Evolutionary conservation across 2,113 vertebrate genomes (phyloP).

Genomic region (Baryphthengus martii): DNA sequence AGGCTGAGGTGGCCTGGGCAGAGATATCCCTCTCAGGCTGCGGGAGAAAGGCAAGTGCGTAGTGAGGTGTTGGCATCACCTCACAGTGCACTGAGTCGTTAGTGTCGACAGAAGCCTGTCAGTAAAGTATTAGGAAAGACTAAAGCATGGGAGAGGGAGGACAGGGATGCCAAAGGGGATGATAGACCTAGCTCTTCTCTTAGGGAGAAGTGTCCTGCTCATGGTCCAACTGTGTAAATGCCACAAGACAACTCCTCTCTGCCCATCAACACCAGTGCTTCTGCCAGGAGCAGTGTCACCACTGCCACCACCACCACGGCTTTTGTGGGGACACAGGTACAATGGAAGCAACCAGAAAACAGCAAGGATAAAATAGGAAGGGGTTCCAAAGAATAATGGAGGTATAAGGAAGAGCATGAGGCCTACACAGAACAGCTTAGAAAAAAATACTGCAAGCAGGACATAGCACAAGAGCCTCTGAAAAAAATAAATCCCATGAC

Average conservation of each 20-base stretch:
- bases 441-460: neutral
- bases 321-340: neutral
- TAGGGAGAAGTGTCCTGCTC: neutral
- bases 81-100: fast-evolving
- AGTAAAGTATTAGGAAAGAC: neutral
- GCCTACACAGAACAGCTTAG: neutral
- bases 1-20: neutral
- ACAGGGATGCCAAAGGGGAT: neutral
- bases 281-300: neutral
- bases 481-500: neutral
- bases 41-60: neutral
- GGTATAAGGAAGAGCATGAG: neutral
- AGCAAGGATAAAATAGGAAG: neutral
- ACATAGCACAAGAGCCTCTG: neutral
- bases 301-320: neutral
- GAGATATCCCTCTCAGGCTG: neutral
- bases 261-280: neutral
- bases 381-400: neutral
- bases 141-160: neutral
- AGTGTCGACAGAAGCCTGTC: neutral
- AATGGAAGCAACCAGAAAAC: neutral
- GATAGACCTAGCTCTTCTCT: neutral
- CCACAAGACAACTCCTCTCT: neutral
- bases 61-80: neutral
- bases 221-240: neutral